These are phyloP conservation scores for Trididemnum clinides DNA, from an alignment of 23 tunicate species.

Conservation along the genomic window DNA sequence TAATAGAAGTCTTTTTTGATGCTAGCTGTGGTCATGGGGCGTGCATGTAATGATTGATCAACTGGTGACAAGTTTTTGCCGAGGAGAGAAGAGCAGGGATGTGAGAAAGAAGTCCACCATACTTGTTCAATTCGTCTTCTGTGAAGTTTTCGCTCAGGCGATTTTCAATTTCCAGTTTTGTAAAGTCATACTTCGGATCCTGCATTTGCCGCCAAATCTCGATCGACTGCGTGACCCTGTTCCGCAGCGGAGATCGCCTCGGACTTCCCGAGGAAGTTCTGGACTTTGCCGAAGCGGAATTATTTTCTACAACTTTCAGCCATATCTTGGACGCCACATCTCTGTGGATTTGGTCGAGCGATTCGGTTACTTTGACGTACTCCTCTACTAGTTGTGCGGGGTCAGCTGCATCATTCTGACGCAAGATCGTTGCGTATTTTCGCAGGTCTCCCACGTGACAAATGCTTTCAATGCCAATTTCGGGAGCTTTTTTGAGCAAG, in stretches of 20 bases:
- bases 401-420: constrained; percentile 69
- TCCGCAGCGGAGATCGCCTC: constrained; percentile 53
- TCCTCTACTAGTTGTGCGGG: constrained; percentile 62
- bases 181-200: constrained; percentile 64
- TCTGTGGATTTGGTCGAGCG: constrained; percentile 71
- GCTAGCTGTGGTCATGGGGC: constrained; percentile 66
- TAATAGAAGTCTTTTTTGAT: too few species aligned
- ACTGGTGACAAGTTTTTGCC: constrained; percentile 56
- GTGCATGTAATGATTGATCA: constrained; percentile 59
- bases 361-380: constrained; percentile 63
- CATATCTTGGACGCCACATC: constrained; percentile 67
- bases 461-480: constrained; percentile 48
- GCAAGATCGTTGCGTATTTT: constrained; percentile 60
- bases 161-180: constrained; percentile 12
- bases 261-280: constrained; percentile 43
- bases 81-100: constrained; percentile 56
- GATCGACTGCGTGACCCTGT: constrained; percentile 50
- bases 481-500: constrained; percentile 33
- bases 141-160: constrained; percentile 13
- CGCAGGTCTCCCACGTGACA: constrained; percentile 57
- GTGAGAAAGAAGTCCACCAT: constrained; percentile 71
- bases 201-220: constrained; percentile 72
- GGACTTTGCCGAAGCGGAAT: constrained; percentile 54
- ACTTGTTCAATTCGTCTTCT: constrained; percentile 46
- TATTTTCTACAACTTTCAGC: constrained; percentile 36